Evolutionary conservation across 2,113 vertebrate species (phyloP).

Genomic region (Fulmarus glacialis): DNA sequence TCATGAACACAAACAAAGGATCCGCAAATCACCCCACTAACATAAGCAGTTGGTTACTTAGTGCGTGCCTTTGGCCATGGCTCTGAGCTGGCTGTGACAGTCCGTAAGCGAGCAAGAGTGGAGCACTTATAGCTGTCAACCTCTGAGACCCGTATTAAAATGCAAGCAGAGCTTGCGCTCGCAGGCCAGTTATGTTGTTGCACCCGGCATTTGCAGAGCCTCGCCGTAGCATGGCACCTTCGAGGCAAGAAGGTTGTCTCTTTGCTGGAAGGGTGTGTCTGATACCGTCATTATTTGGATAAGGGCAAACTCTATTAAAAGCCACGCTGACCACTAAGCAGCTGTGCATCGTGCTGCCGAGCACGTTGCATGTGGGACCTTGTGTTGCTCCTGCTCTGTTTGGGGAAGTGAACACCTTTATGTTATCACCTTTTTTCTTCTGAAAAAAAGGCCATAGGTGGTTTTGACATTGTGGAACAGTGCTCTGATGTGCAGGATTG

Average conservation of each 20-base stretch:
- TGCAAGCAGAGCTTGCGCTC: background rate
- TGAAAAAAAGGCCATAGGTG: too few species aligned
- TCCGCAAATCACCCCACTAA: background rate
- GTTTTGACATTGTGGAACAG: background rate
- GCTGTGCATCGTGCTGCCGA: background rate
- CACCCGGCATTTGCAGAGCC: background rate
- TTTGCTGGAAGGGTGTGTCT: background rate
- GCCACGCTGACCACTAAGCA: background rate
- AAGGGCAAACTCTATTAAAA: background rate
- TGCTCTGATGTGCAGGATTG: background rate
- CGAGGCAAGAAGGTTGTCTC: background rate
- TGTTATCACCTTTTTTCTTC: background rate
- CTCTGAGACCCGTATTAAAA: background rate
- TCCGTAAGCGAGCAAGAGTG: fast-evolving
- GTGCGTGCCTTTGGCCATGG: background rate
- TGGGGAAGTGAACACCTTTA: background rate
- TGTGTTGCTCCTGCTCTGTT: background rate
- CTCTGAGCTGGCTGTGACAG: background rate
- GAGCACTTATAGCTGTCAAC: fast-evolving
- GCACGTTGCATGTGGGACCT: fast-evolving
- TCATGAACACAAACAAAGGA: background rate
- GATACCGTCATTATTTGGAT: background rate
- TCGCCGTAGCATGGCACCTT: background rate
- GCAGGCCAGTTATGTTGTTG: fast-evolving
- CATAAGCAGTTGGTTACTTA: background rate